Evolutionary conservation across 2,113 vertebrate species (phyloP).

Genomic region (Cavia porcellus): DNA sequence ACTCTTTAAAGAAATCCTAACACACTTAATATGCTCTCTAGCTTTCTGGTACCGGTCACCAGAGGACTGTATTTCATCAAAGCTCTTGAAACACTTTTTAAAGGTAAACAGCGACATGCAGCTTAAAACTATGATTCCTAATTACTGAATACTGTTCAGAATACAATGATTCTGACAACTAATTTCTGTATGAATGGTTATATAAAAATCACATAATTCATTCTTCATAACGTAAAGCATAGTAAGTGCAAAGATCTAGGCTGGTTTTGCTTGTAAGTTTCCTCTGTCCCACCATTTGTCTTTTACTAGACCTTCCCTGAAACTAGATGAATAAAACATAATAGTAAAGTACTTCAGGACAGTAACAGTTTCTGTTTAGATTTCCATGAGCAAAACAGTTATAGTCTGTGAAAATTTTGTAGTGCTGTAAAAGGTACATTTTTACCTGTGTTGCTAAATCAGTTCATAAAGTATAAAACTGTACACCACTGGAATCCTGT

Average conservation of each 20-base stretch:
- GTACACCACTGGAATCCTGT: constrained; percentile 88
- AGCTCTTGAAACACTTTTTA: constrained; percentile 84
- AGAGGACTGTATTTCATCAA: constrained; percentile 84
- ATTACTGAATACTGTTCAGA: constrained; percentile 83
- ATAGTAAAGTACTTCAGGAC: constrained; percentile 91
- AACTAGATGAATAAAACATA: constrained; percentile 90
- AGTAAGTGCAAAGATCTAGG: constrained; percentile 85
- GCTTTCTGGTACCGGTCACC: constrained; percentile 85
- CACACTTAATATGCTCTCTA: constrained; percentile 84
- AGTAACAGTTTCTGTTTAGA: constrained; percentile 90
- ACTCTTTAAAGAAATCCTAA: constrained; percentile 79
- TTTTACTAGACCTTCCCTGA: constrained; percentile 88
- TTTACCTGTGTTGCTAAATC: constrained; percentile 89
- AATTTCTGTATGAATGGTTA: constrained; percentile 85
- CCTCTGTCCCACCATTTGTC: constrained; percentile 69
- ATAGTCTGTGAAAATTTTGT: constrained; percentile 89
- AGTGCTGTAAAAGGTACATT: constrained; percentile 91
- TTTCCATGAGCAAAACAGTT: constrained; percentile 91
- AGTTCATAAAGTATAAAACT: constrained; percentile 90
- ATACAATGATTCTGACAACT: constrained; percentile 84
- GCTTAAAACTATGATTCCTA: constrained; percentile 81
- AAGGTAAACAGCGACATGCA: constrained; percentile 74
- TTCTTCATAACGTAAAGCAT: constrained; percentile 84
- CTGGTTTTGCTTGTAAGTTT: constrained; percentile 83
- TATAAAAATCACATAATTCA: constrained; percentile 83